Evolutionary conservation across 64 coral and sea anemone genomes (phyloP), one percentile per base, ranked within the genome.

Genomic region (Porites australiensis): DNA sequence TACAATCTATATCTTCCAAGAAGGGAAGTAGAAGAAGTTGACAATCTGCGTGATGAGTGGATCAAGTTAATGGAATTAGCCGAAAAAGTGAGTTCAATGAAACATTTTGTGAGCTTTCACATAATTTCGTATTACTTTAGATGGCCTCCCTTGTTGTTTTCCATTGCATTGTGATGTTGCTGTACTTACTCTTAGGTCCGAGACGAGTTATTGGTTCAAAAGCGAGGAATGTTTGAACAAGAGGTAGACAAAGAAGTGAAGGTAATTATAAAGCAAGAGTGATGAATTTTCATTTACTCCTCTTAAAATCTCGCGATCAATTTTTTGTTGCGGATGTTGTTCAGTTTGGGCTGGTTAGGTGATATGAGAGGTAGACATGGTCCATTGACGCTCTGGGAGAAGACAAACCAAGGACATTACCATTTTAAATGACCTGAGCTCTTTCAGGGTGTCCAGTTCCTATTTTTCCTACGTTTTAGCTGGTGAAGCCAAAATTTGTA

Each of bases 161-260:
- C 13, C 43, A 7, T 82, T 18, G 21, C 55, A 6, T 62, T 6
- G 13, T 82, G 21, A 16, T 61, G 19, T 61, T 3, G 4, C 44
- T 63, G 18, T 72, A 60, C 9, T 84, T 66, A 19, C 12, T 23
- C 50, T 85, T 43, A 98, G 96, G 96, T 99, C 13, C 88, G 91
- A 20, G 88, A 78, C 13, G 98, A 99, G 72, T 57, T 99, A 54
- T 75, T 99, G 75, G 86, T 99, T 61, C 87, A 99, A 67, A 99
- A 99, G 88, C 91, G 98, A 43, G 92, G 92, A 77, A 99, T 96
- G 45, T 99, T 99, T 91, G 98, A 99, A 96, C 98, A 99, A 88
- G 98, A 99, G 72, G 77, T 99, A 54, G 98, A 99, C 68, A 91
- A 93, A 72, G 98, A 99, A 85, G 98, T 99, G 12, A 99, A 99